Percentiles rank a stretch among this genome's conserved stretches.
phyloP scores from a whole-genome alignment of 1,140 invertebrate species.

The Tetraneura akinire region DNA sequence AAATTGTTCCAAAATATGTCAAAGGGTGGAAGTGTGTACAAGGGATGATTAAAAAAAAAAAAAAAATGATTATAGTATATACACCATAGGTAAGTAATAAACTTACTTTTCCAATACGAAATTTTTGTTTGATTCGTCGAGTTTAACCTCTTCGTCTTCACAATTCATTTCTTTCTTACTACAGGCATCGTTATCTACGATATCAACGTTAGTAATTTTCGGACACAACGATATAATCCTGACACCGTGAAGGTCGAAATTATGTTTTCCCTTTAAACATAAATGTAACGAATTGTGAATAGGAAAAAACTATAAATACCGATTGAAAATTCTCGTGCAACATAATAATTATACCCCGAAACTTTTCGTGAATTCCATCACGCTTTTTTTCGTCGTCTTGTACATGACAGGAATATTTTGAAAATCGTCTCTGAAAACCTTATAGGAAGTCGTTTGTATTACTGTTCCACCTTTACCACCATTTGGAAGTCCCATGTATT shows the following conservation, averaged over 20 bases:
- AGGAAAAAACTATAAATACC: too few species aligned
- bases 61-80: too few species aligned
- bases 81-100: too few species aligned
- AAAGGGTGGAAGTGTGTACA: too few species aligned
- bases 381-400: slow-evolving; percentile 60
- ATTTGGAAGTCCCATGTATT: slow-evolving; percentile 59
- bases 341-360: slow-evolving; percentile 57
- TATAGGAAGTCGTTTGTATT: slow-evolving; percentile 58
- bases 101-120: not conserved
- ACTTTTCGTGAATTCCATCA: slow-evolving; percentile 60
- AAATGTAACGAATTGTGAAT: too few species aligned
- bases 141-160: not conserved
- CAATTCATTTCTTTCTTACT: not conserved
- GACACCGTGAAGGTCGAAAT: slow-evolving; percentile 22
- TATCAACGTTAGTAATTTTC: not conserved
- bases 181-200: too few species aligned
- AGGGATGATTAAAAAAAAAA: too few species aligned
- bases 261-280: not conserved
- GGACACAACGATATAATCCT: slow-evolving; percentile 15
- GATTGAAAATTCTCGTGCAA: not conserved
- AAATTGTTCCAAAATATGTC: too few species aligned
- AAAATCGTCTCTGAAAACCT: slow-evolving; percentile 53
- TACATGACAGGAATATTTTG: slow-evolving; percentile 60
- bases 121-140: not conserved
- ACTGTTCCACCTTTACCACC: slow-evolving; percentile 59